Conservation (phyloP, 2,888 invertebrate genomes). For the Eupithecia pulchellata region DNA sequence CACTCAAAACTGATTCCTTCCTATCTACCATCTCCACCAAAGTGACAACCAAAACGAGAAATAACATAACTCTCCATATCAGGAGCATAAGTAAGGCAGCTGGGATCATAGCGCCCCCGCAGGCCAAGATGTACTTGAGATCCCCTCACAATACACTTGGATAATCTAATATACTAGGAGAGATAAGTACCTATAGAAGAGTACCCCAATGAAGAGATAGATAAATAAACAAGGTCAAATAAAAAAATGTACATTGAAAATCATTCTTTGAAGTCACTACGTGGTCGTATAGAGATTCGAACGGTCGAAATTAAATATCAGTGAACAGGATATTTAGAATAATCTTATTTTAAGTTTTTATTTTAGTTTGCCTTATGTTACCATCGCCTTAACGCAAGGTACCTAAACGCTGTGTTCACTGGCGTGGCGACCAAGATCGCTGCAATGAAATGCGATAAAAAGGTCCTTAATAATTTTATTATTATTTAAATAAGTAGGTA, state of each 20-base stretch:
- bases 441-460: too few species aligned
- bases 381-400: too few species aligned
- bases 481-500: neutral
- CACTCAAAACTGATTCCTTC: slow-evolving; percentile 1
- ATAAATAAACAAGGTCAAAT: neutral
- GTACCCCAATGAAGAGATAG: neutral
- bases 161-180: neutral
- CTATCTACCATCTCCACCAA: neutral
- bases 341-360: neutral
- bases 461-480: too few species aligned
- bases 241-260: neutral
- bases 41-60: slow-evolving; percentile 10
- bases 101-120: slow-evolving; percentile 21
- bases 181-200: neutral
- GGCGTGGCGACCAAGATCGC: too few species aligned
- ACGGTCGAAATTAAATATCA: neutral
- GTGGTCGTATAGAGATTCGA: neutral
- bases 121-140: slow-evolving; percentile 15
- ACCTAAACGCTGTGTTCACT: too few species aligned
- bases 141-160: neutral
- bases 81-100: slow-evolving; percentile 19
- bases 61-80: slow-evolving; percentile 24
- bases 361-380: too few species aligned
- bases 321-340: neutral
- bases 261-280: neutral